These are phyloP conservation scores for Aulostomus chinensis DNA, from an alignment of 2,797 vertebrate species.

Conservation along the genomic window DNA sequence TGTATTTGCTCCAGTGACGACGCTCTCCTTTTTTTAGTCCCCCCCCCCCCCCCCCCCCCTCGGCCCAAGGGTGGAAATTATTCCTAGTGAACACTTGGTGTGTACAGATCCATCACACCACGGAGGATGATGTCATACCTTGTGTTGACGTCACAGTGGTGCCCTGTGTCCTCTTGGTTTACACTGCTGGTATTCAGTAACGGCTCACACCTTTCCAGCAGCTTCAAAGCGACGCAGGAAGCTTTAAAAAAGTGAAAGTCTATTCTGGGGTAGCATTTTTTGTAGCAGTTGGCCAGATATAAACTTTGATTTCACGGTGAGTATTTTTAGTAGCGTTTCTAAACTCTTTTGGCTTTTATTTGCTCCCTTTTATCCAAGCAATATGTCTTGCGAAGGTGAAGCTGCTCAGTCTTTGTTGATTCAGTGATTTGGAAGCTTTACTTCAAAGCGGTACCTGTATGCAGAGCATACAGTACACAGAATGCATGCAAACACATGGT, in stretches of 20 bases:
- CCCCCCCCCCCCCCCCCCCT: slow-evolving; percentile 4
- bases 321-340: slow-evolving; percentile 17
- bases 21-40: slow-evolving; percentile 20
- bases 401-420: slow-evolving; percentile 7
- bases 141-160: slow-evolving; percentile 44
- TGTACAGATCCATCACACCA: slow-evolving; percentile 50
- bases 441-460: not conserved
- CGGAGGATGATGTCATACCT: slow-evolving; percentile 41
- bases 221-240: slow-evolving; percentile 25
- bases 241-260: slow-evolving; percentile 22
- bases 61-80: slow-evolving; percentile 19
- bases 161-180: slow-evolving; percentile 32
- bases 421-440: not conserved
- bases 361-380: not conserved
- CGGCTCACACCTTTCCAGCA: slow-evolving; percentile 34
- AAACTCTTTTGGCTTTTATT: slow-evolving; percentile 24
- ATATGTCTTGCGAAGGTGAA: too few species aligned
- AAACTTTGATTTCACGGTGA: slow-evolving; percentile 16
- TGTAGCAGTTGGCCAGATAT: slow-evolving; percentile 2
- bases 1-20: slow-evolving; percentile 32
- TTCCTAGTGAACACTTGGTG: slow-evolving; percentile 18
- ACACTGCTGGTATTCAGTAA: slow-evolving; percentile 38
- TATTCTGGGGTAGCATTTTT: slow-evolving; percentile 13
- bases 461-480: not conserved
- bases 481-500: slow-evolving; percentile 5